Base-by-base conservation (phyloP, 2,797 vertebrate species). In the Megaceryle alcyon region DNA sequence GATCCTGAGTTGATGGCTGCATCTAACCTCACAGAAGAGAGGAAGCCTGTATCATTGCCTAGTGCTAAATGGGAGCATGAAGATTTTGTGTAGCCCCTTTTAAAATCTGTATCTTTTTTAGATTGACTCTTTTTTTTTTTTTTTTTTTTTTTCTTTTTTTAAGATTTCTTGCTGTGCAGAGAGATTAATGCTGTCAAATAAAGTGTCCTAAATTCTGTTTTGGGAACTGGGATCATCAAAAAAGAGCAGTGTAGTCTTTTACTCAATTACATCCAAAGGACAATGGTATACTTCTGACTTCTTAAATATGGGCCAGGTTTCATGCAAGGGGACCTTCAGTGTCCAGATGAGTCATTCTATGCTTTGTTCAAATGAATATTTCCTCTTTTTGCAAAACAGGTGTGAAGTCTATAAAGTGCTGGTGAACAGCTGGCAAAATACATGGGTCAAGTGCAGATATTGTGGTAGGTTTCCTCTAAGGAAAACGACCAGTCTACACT, bases 381-480 rank as follows among this genome's bases (percentile, higher is more conserved):
- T 88, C 59, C 18, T 88, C 7, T 71, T 83, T 90, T 86, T 41
- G 18, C 39, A 48, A 89, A 95, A 87, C 91, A 97, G 88, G 87
- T 95, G 92, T 86, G 64, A 87, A 71, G 33, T 39, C 88, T 71
- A 35, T 80, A 81, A 82, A 83, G 46, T n/a, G 29, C 82, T 53
- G 66, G 57, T 37, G 48, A 96, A 94, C 96, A 98, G 97, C 96
- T 97, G 97, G 75, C 81, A 56, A 94, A 96, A 88, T 81, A 94
- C 35, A 51, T 3, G 18, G 79, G 60, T 84, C 88, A 85, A 92
- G 49, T 73, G 69, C 60, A 92, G 82, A 75, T 77, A 82, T 17
- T 64, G 63, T 83, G 35, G 35, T 10, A 77, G 64, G 25, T 71
- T 92, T 88, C 75, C 76, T 82, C 46, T 31, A 20, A 88, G 81